These are phyloP conservation scores for Chlorospingus flavigularis DNA, from an alignment of 2,797 vertebrate species.

Conservation along the genomic window DNA sequence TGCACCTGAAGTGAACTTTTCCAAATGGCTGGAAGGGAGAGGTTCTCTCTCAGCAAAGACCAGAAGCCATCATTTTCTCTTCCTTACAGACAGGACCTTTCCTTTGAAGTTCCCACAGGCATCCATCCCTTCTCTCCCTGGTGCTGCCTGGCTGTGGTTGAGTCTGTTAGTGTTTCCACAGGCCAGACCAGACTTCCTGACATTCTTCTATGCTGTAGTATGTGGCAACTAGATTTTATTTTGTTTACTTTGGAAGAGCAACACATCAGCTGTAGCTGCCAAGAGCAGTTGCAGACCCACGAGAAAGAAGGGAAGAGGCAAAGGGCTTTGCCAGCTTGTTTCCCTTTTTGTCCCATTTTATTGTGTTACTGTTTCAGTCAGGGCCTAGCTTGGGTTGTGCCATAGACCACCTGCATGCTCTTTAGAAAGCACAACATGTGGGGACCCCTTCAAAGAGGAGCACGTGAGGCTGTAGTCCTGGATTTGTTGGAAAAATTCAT, in stretches of 20 bases:
- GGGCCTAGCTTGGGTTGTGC: not conserved
- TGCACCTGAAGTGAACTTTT: not conserved
- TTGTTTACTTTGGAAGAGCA: constrained; percentile 35
- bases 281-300: not conserved
- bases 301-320: not conserved
- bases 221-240: constrained; percentile 14
- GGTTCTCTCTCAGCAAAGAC: not conserved
- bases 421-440: not conserved
- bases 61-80: not conserved
- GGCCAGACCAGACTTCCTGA: not conserved
- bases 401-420: not conserved
- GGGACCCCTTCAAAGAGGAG: not conserved
- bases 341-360: not conserved
- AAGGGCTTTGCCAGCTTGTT: not conserved
- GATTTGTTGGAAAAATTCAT: not conserved
- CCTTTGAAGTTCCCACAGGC: not conserved
- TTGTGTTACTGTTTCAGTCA: not conserved
- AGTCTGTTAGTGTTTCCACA: not conserved
- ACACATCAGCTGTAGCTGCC: not conserved
- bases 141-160: not conserved
- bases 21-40: not conserved
- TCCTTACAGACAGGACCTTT: not conserved
- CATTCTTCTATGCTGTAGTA: constrained; percentile 13
- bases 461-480: not conserved
- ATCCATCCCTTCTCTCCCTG: not conserved